Conservation (phyloP, 2,113 vertebrate genomes). For the Dicrurus megarhynchus region DNA sequence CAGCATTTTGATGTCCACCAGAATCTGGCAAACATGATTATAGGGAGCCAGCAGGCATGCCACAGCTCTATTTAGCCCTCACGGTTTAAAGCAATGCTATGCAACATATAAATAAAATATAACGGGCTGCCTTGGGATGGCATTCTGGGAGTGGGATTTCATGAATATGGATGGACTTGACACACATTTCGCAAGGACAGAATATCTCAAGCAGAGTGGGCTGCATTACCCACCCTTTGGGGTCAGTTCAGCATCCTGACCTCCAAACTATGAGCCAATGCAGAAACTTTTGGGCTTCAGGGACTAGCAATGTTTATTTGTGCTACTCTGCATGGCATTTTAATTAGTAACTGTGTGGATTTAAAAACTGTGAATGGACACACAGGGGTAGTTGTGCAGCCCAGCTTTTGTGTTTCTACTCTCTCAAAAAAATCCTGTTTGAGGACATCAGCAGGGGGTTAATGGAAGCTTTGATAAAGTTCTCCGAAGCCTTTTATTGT, state of each 20-base stretch:
- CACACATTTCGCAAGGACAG: background rate
- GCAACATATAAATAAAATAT: background rate
- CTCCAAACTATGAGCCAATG: background rate
- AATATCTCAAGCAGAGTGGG: background rate
- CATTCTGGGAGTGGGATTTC: background rate
- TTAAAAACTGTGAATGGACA: conserved; percentile 61
- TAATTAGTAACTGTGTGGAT: conserved; percentile 64
- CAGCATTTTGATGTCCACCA: conserved; percentile 12
- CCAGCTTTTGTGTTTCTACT: conserved; percentile 42
- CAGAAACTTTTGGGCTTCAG: background rate
- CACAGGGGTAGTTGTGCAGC: conserved; percentile 62
- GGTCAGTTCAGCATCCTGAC: background rate
- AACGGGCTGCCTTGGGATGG: background rate
- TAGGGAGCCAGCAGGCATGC: background rate
- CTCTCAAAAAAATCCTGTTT: conserved; percentile 52
- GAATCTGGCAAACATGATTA: conserved; percentile 24
- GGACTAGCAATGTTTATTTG: conserved; percentile 5
- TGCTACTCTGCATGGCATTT: conserved; percentile 40
- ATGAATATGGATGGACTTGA: background rate
- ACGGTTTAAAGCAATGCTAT: background rate
- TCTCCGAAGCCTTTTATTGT: conserved; percentile 62
- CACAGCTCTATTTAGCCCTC: conserved; percentile 54
- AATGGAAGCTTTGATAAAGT: conserved; percentile 73
- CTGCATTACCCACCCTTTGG: background rate
- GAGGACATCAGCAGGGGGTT: conserved; percentile 66